These are phyloP conservation scores for Diadegma fenestrale DNA, from an alignment of 2,888 invertebrate species.

Conservation along the genomic window DNA sequence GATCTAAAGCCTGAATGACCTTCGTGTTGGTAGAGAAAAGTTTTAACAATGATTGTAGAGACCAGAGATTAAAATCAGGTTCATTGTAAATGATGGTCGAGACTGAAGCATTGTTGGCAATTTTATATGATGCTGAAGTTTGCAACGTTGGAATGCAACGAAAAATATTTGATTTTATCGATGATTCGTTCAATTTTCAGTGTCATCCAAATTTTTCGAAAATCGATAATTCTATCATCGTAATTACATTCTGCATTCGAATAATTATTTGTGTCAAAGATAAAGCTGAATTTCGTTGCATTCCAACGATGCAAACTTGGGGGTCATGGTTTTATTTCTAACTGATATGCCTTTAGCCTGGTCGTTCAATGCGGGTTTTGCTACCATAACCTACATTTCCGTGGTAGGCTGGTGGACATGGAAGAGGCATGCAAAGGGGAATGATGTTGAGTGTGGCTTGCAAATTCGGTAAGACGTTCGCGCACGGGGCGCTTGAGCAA, in stretches of 20 bases:
- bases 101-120: constrained; percentile 29
- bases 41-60: constrained; percentile 38
- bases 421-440: background rate
- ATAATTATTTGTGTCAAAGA: no score
- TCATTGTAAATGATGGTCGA: constrained; percentile 18
- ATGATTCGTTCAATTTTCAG: no score
- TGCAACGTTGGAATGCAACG: no score
- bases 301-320: no score
- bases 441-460: constrained; percentile 32
- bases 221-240: no score
- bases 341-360: constrained; percentile 31
- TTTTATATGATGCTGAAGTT: no score
- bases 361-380: constrained; percentile 53
- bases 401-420: background rate
- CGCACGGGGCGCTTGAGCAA: constrained; percentile 21
- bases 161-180: no score
- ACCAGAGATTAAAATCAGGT: background rate
- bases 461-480: constrained; percentile 58
- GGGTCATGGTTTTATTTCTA: constrained; percentile 26
- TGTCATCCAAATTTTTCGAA: no score
- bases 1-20: constrained; percentile 45
- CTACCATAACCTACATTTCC: constrained; percentile 47
- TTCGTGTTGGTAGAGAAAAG: constrained; percentile 47
- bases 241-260: no score
- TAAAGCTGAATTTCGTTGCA: no score